Evolutionary conservation across 2,888 invertebrate genomes (phyloP), one percentile per base, ranked within the genome.

Genomic region (Bombylius discolor): DNA sequence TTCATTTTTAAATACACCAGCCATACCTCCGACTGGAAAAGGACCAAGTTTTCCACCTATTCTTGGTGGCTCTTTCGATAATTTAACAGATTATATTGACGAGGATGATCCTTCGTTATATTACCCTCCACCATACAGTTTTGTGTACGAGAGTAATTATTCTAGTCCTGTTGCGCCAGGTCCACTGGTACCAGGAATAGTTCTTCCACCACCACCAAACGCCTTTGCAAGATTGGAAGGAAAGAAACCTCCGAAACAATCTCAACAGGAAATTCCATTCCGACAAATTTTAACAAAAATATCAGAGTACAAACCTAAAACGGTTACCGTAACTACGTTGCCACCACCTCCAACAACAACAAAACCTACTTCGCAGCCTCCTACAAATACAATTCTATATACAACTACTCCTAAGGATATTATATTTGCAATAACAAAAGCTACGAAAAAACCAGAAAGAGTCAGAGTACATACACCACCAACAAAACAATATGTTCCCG

Each of bases 21-120:
- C 23, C 23, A 23, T 23, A 23, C 60, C 67, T 4, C 63, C 68
- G 13, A 65, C 68, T 1, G 64, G 68, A 12, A 61, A 70, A 34
- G 70, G 70, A 1, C 69, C 70, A 13, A 32, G 39, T 33, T 47
- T 55, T 8, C 47, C 49, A 33, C 80, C 80, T 74, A 77, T 78
- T 71, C 3, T 23, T 23, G 23, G 23, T 23, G 23, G 23, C 2
- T 77, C 77, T 74, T 59, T 63, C 34, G 85, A 85, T 69, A 87
- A 85, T 75, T 80, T 81, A 64, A 81, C 85, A 59, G 87, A 87
- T 68, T 81, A 84, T 63, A 84, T 87, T 76, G 89, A 90, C 78
- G 89, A 89, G 76, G 91, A 92, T 76, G 91, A 92, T 79, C 90
- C 90, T 66, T 89, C 90, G 64, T 84, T 91, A 55, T 92, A 90